phyloP scores from a whole-genome alignment of 2,113 vertebrate genomes.

The Saccopteryx leptura region DNA sequence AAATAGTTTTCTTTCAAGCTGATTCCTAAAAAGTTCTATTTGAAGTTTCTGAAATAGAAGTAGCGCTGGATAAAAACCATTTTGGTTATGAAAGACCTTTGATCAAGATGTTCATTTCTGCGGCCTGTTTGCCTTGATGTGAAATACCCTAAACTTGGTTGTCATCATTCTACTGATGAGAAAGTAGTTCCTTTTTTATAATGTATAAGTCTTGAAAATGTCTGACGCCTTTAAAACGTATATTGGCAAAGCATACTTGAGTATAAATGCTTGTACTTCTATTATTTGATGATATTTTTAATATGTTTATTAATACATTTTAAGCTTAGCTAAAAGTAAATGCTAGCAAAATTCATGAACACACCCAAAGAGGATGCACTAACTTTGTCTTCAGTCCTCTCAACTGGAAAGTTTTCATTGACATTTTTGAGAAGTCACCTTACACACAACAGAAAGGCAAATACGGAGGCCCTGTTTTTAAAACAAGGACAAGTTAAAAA shows the following conservation, averaged over 20 bases:
- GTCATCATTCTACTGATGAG: neutral
- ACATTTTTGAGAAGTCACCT: neutral
- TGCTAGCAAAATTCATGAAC: slow-evolving; percentile 6
- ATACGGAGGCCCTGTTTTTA: neutral
- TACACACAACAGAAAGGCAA: neutral
- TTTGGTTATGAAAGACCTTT: neutral
- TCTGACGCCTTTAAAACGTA: neutral
- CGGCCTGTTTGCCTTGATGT: neutral
- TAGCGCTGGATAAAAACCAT: neutral
- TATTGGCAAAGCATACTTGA: neutral
- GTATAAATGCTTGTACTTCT: neutral
- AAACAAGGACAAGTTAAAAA: neutral
- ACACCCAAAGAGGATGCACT: neutral
- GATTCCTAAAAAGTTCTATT: neutral
- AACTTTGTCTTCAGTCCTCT: neutral
- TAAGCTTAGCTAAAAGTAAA: neutral
- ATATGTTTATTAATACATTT: neutral
- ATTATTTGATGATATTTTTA: neutral
- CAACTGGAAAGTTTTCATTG: neutral
- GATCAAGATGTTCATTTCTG: neutral
- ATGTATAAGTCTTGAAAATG: neutral
- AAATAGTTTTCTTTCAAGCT: neutral
- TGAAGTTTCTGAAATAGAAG: neutral
- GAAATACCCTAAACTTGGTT: neutral
- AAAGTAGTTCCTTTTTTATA: neutral